Conservation (phyloP, 2,797 vertebrate genomes). For the Aulostomus chinensis region DNA sequence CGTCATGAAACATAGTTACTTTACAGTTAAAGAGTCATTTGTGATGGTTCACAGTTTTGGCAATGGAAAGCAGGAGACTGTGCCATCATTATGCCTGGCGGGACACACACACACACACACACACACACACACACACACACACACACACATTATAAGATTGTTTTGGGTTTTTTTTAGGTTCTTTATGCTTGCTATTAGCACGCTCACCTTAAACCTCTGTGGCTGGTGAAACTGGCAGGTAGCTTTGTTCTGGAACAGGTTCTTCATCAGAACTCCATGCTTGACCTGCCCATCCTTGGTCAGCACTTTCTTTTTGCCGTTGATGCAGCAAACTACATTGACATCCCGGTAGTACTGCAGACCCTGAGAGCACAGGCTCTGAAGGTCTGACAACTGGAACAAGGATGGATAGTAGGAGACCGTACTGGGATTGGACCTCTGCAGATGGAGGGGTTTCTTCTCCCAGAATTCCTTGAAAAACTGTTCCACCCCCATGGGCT, state of each 20-base stretch:
- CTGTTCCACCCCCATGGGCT: slow-evolving; percentile 76
- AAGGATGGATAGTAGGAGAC: slow-evolving; percentile 82
- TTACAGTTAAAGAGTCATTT: no score
- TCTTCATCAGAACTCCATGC: slow-evolving; percentile 82
- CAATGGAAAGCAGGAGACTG: no score
- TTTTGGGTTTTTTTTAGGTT: no score
- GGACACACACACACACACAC: no score
- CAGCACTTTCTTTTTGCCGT: slow-evolving; percentile 85
- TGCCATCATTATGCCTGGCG: no score
- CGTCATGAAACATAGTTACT: no score
- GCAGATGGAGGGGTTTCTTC: slow-evolving; percentile 87
- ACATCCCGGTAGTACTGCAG: slow-evolving; percentile 84
- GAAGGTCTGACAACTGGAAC: slow-evolving; percentile 85
- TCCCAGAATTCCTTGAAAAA: slow-evolving; percentile 93
- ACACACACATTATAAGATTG: no score
- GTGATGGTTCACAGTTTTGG: no score
- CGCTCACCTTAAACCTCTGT: slow-evolving; percentile 91
- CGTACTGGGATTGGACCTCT: slow-evolving; percentile 72
- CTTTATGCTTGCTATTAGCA: not conserved
- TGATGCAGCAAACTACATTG: slow-evolving; percentile 84
- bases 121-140: no score
- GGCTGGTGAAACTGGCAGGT: slow-evolving; percentile 95
- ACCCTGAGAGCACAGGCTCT: slow-evolving; percentile 75
- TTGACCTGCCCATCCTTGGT: slow-evolving; percentile 84
- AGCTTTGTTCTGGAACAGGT: slow-evolving; percentile 85